Evolutionary conservation across 2,888 invertebrate genomes (phyloP).

Genomic region (Mythimna impura): DNA sequence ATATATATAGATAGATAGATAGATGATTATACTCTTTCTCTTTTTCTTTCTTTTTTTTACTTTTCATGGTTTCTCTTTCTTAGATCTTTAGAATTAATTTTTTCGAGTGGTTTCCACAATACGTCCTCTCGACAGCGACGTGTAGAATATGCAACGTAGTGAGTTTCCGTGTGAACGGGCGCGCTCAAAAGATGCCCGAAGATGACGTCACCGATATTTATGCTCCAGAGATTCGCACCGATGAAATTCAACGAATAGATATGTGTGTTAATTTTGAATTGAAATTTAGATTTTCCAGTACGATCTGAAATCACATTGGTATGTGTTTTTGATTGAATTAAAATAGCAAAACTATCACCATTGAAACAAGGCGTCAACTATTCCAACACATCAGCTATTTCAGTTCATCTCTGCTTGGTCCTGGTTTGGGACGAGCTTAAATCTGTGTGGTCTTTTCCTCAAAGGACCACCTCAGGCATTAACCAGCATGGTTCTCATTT

Average conservation of each 20-base stretch:
- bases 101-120: slow-evolving; percentile 45
- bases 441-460: no score
- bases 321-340: not conserved
- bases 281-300: slow-evolving; percentile 10
- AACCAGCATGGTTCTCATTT: no score
- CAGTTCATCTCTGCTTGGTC: no score
- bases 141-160: slow-evolving; percentile 72
- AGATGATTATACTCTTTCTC: no score
- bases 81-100: not conserved
- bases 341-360: no score
- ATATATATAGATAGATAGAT: no score
- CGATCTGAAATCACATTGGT: not conserved
- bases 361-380: not conserved
- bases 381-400: no score
- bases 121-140: slow-evolving; percentile 44
- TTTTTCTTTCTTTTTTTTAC: no score
- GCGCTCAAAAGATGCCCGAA: slow-evolving; percentile 71
- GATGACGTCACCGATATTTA: slow-evolving; percentile 75
- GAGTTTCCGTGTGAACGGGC: slow-evolving; percentile 71
- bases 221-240: slow-evolving; percentile 62
- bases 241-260: slow-evolving; percentile 43
- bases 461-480: no score
- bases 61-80: no score
- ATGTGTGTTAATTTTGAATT: slow-evolving; percentile 40
- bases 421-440: no score